phyloP scores from a whole-genome alignment of 23 tunicate species.

The Botrylloides violaceus region DNA sequence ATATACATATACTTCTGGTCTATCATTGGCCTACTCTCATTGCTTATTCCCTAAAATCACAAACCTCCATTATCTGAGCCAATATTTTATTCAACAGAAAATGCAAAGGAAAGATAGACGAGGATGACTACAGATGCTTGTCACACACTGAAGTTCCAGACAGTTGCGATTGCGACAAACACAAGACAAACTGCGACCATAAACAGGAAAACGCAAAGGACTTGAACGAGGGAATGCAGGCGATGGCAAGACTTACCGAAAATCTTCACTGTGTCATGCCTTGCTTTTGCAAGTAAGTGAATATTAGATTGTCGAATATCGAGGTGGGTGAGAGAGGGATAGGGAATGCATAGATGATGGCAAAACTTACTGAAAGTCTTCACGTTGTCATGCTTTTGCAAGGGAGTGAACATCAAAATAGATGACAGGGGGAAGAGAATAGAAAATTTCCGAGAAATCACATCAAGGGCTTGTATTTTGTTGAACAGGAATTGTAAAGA shows the following conservation, averaged over 20 bases:
- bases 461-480: no score
- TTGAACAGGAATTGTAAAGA: constrained; percentile 5
- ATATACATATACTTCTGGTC: no score
- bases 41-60: no score
- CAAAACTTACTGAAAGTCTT: background rate
- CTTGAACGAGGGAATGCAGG: background rate
- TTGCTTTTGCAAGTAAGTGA: constrained; percentile 3
- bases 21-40: no score
- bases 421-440: background rate
- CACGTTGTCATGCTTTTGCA: background rate
- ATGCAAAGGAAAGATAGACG: constrained; percentile 5
- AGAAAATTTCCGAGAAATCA: no score
- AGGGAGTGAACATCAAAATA: background rate
- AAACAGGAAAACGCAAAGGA: background rate
- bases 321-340: background rate
- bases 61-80: no score
- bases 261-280: background rate
- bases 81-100: background rate
- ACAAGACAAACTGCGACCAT: background rate
- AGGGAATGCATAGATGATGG: background rate
- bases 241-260: background rate
- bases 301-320: background rate
- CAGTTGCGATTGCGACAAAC: background rate
- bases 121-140: constrained; percentile 9
- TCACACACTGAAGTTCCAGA: background rate